phyloP scores from a whole-genome alignment of 2,888 invertebrate genomes.

The Nineta flava region DNA sequence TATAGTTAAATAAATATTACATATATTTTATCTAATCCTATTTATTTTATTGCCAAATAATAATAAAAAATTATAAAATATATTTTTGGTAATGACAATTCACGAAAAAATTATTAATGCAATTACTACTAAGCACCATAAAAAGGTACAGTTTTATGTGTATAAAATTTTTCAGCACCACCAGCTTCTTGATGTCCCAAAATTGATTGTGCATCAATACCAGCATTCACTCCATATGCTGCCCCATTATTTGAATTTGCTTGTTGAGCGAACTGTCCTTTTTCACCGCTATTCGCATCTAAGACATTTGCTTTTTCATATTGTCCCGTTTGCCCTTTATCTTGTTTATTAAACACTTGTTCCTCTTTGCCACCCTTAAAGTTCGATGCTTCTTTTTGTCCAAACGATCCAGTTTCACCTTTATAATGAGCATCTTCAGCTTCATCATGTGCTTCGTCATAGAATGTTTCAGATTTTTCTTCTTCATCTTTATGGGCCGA shows the following conservation, averaged over 20 bases:
- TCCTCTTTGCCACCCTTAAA: slow-evolving; percentile 45
- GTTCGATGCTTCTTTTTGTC: slow-evolving; percentile 36
- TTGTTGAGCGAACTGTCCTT: slow-evolving; percentile 42
- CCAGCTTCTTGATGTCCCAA: slow-evolving; percentile 44
- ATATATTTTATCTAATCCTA: no score
- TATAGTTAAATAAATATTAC: no score
- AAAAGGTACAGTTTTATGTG: slow-evolving; percentile 36
- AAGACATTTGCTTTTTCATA: slow-evolving; percentile 36
- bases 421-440: slow-evolving; percentile 39
- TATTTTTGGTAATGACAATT: no score
- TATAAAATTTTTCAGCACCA: slow-evolving; percentile 38
- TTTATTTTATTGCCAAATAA: no score
- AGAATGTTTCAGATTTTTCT: slow-evolving; percentile 46
- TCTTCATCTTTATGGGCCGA: slow-evolving; percentile 50
- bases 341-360: slow-evolving; percentile 36
- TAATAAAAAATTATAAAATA: no score
- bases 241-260: slow-evolving; percentile 40
- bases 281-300: slow-evolving; percentile 40
- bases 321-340: slow-evolving; percentile 41
- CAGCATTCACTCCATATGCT: slow-evolving; percentile 39
- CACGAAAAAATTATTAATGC: no score
- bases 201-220: slow-evolving; percentile 41
- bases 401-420: slow-evolving; percentile 39
- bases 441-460: slow-evolving; percentile 47
- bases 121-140: slow-evolving; percentile 16